These are phyloP conservation scores for Vanessa atalanta DNA, from an alignment of 1,140 invertebrate species.

Conservation along the genomic window DNA sequence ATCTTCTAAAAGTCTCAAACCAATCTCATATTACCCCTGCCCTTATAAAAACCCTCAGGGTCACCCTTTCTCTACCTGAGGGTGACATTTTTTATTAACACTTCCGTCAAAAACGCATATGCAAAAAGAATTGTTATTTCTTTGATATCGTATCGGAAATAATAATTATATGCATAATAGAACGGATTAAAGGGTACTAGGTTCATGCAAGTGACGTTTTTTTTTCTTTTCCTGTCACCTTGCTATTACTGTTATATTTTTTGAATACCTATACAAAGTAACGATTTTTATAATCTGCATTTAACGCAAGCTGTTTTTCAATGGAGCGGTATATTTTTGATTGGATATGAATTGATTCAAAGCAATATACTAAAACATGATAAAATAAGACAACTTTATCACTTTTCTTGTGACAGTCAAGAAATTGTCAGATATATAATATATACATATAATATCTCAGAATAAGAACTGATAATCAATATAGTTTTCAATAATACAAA, in stretches of 20 bases:
- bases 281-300: slow-evolving; percentile 66
- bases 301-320: slow-evolving; percentile 52
- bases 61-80: slow-evolving; percentile 74
- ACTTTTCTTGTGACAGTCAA: too few relatives aligned
- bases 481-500: not conserved
- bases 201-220: slow-evolving; percentile 68
- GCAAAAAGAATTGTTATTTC: slow-evolving; percentile 76
- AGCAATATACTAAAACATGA: not conserved
- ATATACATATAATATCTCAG: too few relatives aligned
- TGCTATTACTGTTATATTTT: slow-evolving; percentile 59
- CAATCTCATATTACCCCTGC: slow-evolving; percentile 68
- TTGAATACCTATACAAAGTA: slow-evolving; percentile 47
- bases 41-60: slow-evolving; percentile 64
- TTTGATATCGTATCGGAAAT: slow-evolving; percentile 77
- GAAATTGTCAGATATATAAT: too few relatives aligned
- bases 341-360: not conserved
- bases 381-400: too few relatives aligned
- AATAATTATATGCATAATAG: slow-evolving; percentile 81
- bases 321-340: not conserved
- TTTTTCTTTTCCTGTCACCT: slow-evolving; percentile 74
- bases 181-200: slow-evolving; percentile 73
- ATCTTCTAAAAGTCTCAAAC: slow-evolving; percentile 58
- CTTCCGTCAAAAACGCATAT: slow-evolving; percentile 76
- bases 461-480: too few relatives aligned
- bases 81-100: slow-evolving; percentile 80